phyloP scores from a whole-genome alignment of 2,888 invertebrate species.

The Thera britannica region DNA sequence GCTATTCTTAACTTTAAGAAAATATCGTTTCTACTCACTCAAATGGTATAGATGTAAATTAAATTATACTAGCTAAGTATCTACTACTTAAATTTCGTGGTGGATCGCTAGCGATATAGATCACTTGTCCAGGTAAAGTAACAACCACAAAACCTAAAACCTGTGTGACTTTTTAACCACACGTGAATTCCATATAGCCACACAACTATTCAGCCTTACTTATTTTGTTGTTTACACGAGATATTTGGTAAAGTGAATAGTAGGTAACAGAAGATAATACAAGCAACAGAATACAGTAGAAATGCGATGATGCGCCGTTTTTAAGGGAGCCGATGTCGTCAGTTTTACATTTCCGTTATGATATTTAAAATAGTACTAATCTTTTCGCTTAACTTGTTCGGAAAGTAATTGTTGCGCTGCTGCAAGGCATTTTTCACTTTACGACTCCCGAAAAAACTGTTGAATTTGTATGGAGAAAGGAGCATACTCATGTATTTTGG shows the following conservation, averaged over 20 bases:
- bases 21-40: not conserved
- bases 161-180: constrained; percentile 5
- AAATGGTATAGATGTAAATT: no score
- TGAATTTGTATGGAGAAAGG: no score
- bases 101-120: not conserved
- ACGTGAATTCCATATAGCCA: not conserved
- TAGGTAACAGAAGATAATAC: not conserved
- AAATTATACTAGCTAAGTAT: not conserved
- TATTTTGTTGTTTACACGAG: not conserved
- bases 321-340: no score
- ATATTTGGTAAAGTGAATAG: not conserved
- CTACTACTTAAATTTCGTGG: constrained; percentile 11
- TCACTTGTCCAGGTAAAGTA: not conserved
- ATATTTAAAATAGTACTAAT: no score
- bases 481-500: no score
- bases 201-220: not conserved
- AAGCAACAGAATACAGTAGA: not conserved
- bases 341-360: no score
- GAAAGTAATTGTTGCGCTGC: no score
- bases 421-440: no score
- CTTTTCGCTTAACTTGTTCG: no score
- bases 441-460: no score
- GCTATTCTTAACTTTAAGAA: not conserved
- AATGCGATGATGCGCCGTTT: no score
- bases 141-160: constrained; percentile 24